phyloP scores from a whole-genome alignment of 2,113 vertebrate species.

The Felis catus region F.catus_Fca126_mat1.0 CM031415.1:75142501-75143000 shows the following conservation, averaged over 20 bases:
- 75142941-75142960: not conserved
- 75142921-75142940: fast-evolving
- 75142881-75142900: not conserved
- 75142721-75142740: fast-evolving
- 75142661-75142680: not conserved
- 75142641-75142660: not conserved
- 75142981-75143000: fast-evolving
- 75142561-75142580: fast-evolving
- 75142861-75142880: not conserved
- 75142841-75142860: too few species aligned
- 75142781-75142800: not conserved
- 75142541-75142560: not conserved
- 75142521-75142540: not conserved
- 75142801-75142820: not conserved
- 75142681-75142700: not conserved
- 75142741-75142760: not conserved
- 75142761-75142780: not conserved
- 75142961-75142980: not conserved
- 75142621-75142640: not conserved
- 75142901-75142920: not conserved
- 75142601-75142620: not conserved
- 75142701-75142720: too few species aligned
- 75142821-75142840: not conserved
- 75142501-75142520: not conserved
- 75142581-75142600: not conserved